Conservation (phyloP, 2,888 invertebrate species). For the Cataglyphis altisquamis region DNA sequence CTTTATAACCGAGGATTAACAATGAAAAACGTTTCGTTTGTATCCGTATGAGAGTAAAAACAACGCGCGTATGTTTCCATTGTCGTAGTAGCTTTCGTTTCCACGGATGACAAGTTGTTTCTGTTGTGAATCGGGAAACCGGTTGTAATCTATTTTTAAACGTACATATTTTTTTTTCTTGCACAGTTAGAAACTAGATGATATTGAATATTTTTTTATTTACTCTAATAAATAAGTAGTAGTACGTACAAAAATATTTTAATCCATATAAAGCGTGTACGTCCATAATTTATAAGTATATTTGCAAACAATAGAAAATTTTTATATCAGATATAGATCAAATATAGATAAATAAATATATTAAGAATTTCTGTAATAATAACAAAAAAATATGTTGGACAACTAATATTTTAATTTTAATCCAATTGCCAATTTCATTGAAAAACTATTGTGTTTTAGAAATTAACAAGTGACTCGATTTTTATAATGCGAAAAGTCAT, state of each 20-base stretch:
- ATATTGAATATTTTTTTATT: background rate
- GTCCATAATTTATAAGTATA: background rate
- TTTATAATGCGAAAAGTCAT: background rate
- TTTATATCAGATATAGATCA: background rate
- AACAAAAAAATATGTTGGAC: background rate
- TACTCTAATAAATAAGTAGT: too few species aligned
- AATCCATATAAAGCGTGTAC: background rate
- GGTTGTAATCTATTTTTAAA: slow-evolving; percentile 18
- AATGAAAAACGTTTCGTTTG: slow-evolving; percentile 39
- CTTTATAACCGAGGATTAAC: slow-evolving; percentile 44
- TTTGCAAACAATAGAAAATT: background rate
- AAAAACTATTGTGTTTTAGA: background rate
- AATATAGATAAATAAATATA: background rate
- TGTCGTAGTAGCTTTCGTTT: slow-evolving; percentile 16
- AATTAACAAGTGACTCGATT: background rate
- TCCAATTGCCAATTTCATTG: background rate
- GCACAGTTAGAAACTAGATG: background rate
- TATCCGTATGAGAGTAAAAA: slow-evolving; percentile 33
- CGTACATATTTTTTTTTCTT: background rate
- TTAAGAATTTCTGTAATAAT: background rate
- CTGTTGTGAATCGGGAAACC: slow-evolving; percentile 28
- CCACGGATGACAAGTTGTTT: background rate
- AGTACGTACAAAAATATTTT: background rate
- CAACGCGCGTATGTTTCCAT: background rate
- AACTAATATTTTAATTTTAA: background rate